phyloP scores from a whole-genome alignment of 1,140 invertebrate genomes.

The Brachionus asplanchnoidis region DNA sequence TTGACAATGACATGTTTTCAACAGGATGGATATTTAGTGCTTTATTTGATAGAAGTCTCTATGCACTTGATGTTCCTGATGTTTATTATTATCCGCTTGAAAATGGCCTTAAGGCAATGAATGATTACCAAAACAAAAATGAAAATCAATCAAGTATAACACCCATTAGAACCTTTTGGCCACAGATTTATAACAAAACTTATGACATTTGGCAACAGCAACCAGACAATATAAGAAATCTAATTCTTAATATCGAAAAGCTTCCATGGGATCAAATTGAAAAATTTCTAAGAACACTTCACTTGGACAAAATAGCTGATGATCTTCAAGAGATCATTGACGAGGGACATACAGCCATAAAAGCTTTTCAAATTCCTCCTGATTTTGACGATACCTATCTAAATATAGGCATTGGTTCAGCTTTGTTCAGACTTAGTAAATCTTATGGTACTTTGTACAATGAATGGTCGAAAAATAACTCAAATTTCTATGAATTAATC shows the following conservation, averaged over 20 bases:
- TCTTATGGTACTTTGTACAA: conserved; percentile 43
- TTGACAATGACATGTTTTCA: conserved; percentile 51
- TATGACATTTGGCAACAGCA: conserved; percentile 45
- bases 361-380: conserved; percentile 50
- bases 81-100: conserved; percentile 43
- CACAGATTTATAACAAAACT: conserved; percentile 47
- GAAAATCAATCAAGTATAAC: conserved; percentile 45
- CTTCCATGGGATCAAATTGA: conserved; percentile 46
- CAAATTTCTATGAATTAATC: conserved; percentile 46
- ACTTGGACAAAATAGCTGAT: conserved; percentile 45
- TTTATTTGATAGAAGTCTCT: conserved; percentile 45
- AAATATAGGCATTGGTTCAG: conserved; percentile 50
- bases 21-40: conserved; percentile 47
- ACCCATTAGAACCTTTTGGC: conserved; percentile 50
- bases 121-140: conserved; percentile 46
- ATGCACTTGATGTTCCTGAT: conserved; percentile 44
- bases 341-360: not conserved
- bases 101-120: conserved; percentile 45
- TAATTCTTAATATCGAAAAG: conserved; percentile 45
- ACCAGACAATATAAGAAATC: conserved; percentile 47
- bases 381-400: conserved; percentile 54
- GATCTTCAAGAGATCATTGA: conserved; percentile 30
- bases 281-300: conserved; percentile 46
- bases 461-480: conserved; percentile 46
- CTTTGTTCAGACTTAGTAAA: conserved; percentile 43